These are phyloP conservation scores for Orchestes rusci DNA, from an alignment of 2,888 invertebrate species.

Conservation along the genomic window DNA sequence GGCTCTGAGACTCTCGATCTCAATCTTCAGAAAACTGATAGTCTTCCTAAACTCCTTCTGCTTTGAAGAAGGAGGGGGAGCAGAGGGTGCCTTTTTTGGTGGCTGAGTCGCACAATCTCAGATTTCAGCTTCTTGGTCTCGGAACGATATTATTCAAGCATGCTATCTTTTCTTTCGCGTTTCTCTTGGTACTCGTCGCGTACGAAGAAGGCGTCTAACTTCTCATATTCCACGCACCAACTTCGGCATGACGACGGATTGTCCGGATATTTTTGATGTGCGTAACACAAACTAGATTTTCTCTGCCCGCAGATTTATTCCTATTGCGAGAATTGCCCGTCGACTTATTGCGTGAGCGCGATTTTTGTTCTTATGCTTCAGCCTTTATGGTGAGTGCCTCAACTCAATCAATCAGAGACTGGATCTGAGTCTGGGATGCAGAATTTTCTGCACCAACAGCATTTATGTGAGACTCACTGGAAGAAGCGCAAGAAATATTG, in stretches of 20 bases:
- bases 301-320: neutral
- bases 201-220: too few relatives aligned
- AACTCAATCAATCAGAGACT: neutral
- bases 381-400: neutral
- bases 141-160: too few relatives aligned
- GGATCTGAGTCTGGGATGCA: neutral
- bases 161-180: too few relatives aligned
- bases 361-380: neutral
- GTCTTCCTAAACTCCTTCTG: too few relatives aligned
- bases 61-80: too few relatives aligned
- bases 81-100: too few relatives aligned
- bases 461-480: slow-evolving; percentile 4
- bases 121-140: too few relatives aligned
- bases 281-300: neutral
- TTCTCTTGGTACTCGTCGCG: too few relatives aligned
- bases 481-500: slow-evolving; percentile 2
- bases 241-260: neutral
- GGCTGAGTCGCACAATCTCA: too few relatives aligned
- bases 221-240: neutral
- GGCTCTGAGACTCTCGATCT: too few relatives aligned
- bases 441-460: neutral
- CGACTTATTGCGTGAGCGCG: neutral
- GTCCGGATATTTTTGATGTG: neutral
- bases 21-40: too few relatives aligned
- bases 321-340: neutral